A percentile compares a stretch with the other conserved stretches of the same genome.
Evolutionary conservation across 1,140 invertebrate species (phyloP).

Genomic region (Cephus cinctus): DNA sequence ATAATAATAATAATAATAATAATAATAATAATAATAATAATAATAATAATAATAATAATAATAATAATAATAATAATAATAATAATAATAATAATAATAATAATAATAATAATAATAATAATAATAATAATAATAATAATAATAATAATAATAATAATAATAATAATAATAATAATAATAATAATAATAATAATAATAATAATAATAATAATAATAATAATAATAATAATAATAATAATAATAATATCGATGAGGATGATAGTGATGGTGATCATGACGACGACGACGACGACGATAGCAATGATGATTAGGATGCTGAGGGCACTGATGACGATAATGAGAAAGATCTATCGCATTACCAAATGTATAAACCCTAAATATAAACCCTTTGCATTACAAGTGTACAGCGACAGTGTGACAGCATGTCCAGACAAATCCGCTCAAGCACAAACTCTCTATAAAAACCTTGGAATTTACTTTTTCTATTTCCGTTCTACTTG

Average conservation of each 20-base stretch:
- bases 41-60: not conserved
- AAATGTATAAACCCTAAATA: no score
- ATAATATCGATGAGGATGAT: constrained; percentile 4
- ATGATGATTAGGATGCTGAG: constrained; percentile 7
- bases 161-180: constrained; percentile 5
- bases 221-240: constrained; percentile 1
- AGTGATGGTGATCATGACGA: constrained; percentile 5
- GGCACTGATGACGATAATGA: no score
- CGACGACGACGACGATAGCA: constrained; percentile 7
- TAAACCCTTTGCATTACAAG: no score
- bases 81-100: not conserved
- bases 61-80: constrained; percentile 2
- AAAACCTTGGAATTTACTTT: no score
- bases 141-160: constrained; percentile 6
- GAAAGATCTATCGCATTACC: no score
- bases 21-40: constrained; percentile 7
- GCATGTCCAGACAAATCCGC: no score
- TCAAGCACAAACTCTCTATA: no score
- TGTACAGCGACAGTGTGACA: no score
- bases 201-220: constrained; percentile 3
- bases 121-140: not conserved
- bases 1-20: constrained; percentile 3
- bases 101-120: not conserved
- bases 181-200: constrained; percentile 8
- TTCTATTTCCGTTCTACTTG: no score